A percentile compares a stretch with the other conserved stretches of the same genome.
Evolutionary conservation across 2,113 vertebrate species (phyloP).

Genomic region (Corythornis vintsioides): DNA sequence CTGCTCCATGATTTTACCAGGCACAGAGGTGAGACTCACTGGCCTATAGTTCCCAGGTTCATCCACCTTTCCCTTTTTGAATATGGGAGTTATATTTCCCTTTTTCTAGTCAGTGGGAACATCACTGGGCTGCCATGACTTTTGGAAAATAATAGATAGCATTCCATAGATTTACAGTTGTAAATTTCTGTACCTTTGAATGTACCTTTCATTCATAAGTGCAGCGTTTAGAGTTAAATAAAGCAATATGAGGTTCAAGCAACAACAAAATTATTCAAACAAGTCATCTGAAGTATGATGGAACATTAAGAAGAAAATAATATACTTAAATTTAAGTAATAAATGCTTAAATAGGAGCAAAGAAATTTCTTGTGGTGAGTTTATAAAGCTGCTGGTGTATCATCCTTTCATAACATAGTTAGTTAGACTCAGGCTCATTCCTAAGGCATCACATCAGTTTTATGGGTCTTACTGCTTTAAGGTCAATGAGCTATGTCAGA

Average conservation of each 20-base stretch:
- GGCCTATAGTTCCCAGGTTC: too few relatives aligned
- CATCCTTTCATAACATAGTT: background rate
- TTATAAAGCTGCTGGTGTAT: background rate
- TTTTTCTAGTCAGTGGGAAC: too few relatives aligned
- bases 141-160: too few relatives aligned
- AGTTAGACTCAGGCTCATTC: background rate
- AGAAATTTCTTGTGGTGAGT: background rate
- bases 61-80: too few relatives aligned
- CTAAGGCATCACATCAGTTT: background rate
- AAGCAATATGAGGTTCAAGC: background rate
- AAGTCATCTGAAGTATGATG: background rate
- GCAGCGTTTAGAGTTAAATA: constrained; percentile 2
- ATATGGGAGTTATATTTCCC: too few relatives aligned
- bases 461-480: background rate
- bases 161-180: background rate
- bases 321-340: background rate
- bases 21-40: too few relatives aligned
- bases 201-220: constrained; percentile 3
- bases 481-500: background rate
- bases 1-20: too few relatives aligned
- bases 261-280: constrained; percentile 26
- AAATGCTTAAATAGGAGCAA: background rate
- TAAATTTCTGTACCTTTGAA: constrained; percentile 23
- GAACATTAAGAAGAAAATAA: background rate
- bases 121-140: too few relatives aligned